Percentiles rank a stretch among this genome's conserved stretches.
These are phyloP conservation scores for Ambastaia sidthimunki DNA, from an alignment of 2,797 vertebrate species.

Conservation along the genomic window DNA sequence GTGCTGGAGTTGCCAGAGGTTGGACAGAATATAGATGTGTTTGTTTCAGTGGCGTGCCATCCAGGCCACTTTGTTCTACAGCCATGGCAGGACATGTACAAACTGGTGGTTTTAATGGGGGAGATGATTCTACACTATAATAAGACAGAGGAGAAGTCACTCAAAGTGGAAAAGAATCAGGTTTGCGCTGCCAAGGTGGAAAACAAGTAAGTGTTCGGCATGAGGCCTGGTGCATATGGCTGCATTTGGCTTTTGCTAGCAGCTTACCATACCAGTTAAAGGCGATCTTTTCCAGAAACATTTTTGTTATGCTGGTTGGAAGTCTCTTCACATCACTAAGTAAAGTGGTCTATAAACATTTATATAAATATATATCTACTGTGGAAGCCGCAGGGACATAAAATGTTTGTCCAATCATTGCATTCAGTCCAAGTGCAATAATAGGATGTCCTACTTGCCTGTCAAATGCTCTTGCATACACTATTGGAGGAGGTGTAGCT, in stretches of 20 bases:
- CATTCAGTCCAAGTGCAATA: too few relatives aligned
- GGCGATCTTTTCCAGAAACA: too few relatives aligned
- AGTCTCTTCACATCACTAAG: too few relatives aligned
- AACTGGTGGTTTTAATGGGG: slow-evolving; percentile 92
- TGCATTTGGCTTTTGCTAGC: background rate
- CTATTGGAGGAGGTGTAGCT: too few relatives aligned
- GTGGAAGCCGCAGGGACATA: too few relatives aligned
- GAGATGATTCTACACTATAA: slow-evolving; percentile 96
- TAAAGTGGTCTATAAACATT: too few relatives aligned
- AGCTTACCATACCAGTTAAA: too few relatives aligned
- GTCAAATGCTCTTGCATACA: too few relatives aligned
- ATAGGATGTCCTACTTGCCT: too few relatives aligned
- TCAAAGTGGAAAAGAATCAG: slow-evolving; percentile 84
- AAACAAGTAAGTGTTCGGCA: slow-evolving; percentile 82
- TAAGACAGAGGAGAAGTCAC: slow-evolving; percentile 81
- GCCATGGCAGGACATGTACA: slow-evolving; percentile 94
- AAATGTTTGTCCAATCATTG: too few relatives aligned
- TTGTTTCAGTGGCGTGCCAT: slow-evolving; percentile 93
- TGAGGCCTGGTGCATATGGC: background rate
- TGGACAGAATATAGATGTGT: slow-evolving; percentile 92
- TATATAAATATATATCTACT: too few relatives aligned
- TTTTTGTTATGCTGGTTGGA: background rate
- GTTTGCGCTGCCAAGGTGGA: slow-evolving; percentile 94
- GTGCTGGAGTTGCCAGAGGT: slow-evolving; percentile 81
- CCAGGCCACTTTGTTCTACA: slow-evolving; percentile 97